These are phyloP conservation scores for Hippocampus zosterae DNA, from an alignment of 2,113 vertebrate species.

Conservation along the genomic window DNA sequence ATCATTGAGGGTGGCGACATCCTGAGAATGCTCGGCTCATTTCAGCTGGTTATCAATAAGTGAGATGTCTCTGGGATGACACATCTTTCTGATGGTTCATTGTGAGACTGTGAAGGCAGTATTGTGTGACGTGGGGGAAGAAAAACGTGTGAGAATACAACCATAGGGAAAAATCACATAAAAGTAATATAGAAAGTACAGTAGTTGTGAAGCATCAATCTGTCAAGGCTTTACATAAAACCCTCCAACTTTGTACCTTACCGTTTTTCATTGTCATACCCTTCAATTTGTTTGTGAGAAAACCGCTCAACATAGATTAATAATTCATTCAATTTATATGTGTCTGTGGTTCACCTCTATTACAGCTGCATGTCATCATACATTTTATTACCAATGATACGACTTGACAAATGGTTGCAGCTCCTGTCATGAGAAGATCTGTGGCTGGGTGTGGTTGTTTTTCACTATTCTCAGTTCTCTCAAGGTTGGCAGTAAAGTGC, in stretches of 20 bases:
- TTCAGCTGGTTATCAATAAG: constrained; percentile 38
- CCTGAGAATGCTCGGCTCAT: constrained; percentile 52
- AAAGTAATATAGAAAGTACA: constrained; percentile 1
- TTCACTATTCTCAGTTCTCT: constrained; percentile 18
- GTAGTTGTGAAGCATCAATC: constrained; percentile 8
- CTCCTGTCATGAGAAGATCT: neutral
- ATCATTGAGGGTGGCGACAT: constrained; percentile 55
- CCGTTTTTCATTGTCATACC: neutral
- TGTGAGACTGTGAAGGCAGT: constrained; percentile 13
- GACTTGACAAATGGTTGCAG: neutral
- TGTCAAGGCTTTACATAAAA: constrained; percentile 8
- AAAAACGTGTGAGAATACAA: neutral
- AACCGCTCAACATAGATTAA: neutral
- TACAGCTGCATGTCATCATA: constrained; percentile 3
- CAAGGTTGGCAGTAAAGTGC: constrained; percentile 10
- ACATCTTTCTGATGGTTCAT: neutral
- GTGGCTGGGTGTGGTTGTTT: constrained; percentile 6
- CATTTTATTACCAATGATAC: neutral
- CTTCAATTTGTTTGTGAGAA: neutral
- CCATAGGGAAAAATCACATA: neutral
- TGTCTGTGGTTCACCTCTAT: neutral
- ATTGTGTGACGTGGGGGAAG: neutral
- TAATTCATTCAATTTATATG: neutral
- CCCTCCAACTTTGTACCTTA: neutral
- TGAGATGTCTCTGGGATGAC: constrained; percentile 17